Conservation (phyloP, 2,888 invertebrate species). For the Phengaris alcon region DNA sequence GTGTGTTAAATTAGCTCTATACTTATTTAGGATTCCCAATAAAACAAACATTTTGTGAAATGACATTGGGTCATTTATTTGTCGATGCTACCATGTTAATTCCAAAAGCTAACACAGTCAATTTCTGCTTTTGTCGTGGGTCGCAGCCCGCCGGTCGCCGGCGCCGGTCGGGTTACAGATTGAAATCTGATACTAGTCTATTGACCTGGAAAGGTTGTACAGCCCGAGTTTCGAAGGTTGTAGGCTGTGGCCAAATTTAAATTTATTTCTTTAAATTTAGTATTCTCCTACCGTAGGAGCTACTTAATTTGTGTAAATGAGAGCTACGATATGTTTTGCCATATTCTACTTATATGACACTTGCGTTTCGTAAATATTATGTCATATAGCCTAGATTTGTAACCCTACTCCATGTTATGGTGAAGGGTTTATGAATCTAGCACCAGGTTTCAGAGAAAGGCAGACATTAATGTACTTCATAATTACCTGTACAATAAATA, state of each 20-base stretch:
- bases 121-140: not conserved
- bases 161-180: not conserved
- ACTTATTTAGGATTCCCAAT: not conserved
- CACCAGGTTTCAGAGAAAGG: too few relatives aligned
- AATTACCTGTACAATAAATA: too few relatives aligned
- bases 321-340: too few relatives aligned
- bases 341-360: too few relatives aligned
- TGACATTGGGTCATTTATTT: not conserved
- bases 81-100: not conserved
- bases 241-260: not conserved
- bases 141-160: not conserved
- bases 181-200: not conserved
- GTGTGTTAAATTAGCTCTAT: not conserved
- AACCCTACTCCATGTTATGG: too few relatives aligned
- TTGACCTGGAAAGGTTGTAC: not conserved
- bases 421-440: too few relatives aligned
- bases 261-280: too few relatives aligned
- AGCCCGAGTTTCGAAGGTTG: not conserved
- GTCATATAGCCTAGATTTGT: too few relatives aligned
- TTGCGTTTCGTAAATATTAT: too few relatives aligned
- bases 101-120: not conserved
- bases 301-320: too few relatives aligned
- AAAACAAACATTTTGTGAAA: not conserved
- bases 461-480: too few relatives aligned
- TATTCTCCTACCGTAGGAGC: too few relatives aligned